Evolutionary conservation across 2,797 vertebrate species (phyloP).

Genomic region (Rhinogobio ventralis): DNA sequence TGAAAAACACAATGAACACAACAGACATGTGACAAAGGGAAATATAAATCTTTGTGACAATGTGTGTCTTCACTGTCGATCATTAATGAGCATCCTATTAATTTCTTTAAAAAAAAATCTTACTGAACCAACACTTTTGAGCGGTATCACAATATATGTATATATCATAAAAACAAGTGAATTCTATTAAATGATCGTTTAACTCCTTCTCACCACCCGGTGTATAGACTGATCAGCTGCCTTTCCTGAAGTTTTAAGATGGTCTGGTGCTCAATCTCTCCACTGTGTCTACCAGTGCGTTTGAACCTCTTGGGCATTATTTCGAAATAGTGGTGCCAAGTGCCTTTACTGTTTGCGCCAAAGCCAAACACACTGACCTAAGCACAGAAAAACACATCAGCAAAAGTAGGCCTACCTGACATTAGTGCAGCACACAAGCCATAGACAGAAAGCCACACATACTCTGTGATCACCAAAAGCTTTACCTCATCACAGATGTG

Average conservation of each 20-base stretch:
- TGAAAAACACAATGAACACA: no score
- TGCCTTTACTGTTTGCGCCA: constrained; percentile 63
- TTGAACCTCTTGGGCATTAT: rapidly evolving
- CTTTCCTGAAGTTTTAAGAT: constrained; percentile 44
- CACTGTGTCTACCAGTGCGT: constrained; percentile 53
- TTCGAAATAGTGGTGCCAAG: constrained; percentile 69
- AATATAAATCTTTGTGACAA: no score
- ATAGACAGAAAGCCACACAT: neutral
- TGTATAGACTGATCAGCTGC: constrained; percentile 7
- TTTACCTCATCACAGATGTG: constrained; percentile 47
- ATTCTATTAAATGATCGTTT: no score
- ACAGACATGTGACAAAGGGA: no score
- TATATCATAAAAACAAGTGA: no score
- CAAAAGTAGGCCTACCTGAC: no score
- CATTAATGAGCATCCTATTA: no score
- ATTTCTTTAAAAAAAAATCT: no score
- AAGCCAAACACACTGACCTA: constrained; percentile 67
- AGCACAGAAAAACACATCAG: neutral
- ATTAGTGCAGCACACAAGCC: neutral
- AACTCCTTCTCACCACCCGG: constrained; percentile 8
- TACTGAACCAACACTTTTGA: no score
- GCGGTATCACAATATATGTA: no score
- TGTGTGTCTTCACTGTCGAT: no score
- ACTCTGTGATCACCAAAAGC: neutral
- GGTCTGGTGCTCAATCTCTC: constrained; percentile 37